Conservation (phyloP, 2,113 vertebrate genomes). For the Dicaeum eximium region DNA sequence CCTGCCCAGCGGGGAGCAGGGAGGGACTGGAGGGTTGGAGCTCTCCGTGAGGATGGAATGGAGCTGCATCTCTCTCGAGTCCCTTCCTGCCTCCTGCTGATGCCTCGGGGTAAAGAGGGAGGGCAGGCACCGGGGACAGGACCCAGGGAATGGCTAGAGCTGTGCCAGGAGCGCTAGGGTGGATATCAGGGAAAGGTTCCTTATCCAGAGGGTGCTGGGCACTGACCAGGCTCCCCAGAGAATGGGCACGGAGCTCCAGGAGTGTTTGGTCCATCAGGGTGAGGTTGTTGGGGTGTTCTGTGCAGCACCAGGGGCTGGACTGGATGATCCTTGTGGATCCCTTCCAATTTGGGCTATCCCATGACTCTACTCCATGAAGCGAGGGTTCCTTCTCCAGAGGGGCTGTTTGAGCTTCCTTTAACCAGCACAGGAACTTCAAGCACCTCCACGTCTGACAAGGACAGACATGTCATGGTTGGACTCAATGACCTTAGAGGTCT, state of each 20-base stretch:
- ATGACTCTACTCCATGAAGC: fast-evolving
- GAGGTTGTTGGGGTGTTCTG: neutral
- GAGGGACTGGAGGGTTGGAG: neutral
- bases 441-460: fast-evolving
- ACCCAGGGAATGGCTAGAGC: neutral
- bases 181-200: neutral
- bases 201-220: neutral
- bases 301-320: neutral
- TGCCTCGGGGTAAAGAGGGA: neutral
- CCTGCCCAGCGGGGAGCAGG: neutral
- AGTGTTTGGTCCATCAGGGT: fast-evolving
- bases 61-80: neutral
- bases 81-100: neutral
- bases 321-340: neutral
- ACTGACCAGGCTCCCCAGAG: neutral
- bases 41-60: too few relatives aligned
- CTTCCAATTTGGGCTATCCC: neutral
- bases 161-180: fast-evolving
- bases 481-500: neutral
- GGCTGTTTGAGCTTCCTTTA: neutral
- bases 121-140: neutral
- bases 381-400: neutral
- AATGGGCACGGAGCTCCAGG: neutral
- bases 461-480: fast-evolving
- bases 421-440: neutral